Conservation (phyloP, 2,113 vertebrate species). For the Clarias batrachus region DNA sequence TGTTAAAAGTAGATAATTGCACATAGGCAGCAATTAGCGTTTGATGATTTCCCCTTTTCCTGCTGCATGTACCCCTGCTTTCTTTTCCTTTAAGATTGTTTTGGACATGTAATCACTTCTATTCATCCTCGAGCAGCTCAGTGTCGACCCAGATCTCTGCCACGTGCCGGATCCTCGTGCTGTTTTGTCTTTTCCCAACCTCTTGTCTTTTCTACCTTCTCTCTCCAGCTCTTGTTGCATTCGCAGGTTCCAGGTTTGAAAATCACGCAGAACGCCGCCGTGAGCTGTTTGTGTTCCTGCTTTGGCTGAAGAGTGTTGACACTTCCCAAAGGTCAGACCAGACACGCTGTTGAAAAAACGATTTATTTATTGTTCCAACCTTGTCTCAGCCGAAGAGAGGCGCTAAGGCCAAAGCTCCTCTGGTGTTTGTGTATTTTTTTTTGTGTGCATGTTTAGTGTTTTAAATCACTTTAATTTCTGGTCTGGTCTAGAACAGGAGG, state of each 20-base stretch:
- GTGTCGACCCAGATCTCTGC: slow-evolving; percentile 62
- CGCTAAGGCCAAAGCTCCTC: background rate
- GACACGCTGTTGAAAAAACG: slow-evolving; percentile 20
- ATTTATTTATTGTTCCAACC: slow-evolving; percentile 17
- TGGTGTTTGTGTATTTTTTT: background rate
- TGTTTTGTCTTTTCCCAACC: slow-evolving; percentile 48
- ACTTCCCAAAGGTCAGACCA: slow-evolving; percentile 20
- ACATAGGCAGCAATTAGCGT: slow-evolving; percentile 56
- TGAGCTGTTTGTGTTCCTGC: slow-evolving; percentile 17
- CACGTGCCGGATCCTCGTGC: slow-evolving; percentile 63
- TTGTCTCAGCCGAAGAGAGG: background rate
- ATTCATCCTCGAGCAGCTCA: slow-evolving; percentile 66
- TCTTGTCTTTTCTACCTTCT: slow-evolving; percentile 32
- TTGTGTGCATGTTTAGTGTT: too few relatives aligned
- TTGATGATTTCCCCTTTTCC: slow-evolving; percentile 65
- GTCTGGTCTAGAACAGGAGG: background rate
- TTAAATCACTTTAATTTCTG: background rate
- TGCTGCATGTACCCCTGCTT: slow-evolving; percentile 57
- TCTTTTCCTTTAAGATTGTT: slow-evolving; percentile 43
- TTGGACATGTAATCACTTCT: slow-evolving; percentile 64
- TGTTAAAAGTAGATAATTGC: slow-evolving; percentile 56
- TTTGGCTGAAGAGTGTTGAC: slow-evolving; percentile 11
- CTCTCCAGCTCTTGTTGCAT: slow-evolving; percentile 10
- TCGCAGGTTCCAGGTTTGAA: background rate
- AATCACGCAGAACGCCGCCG: background rate